Evolutionary conservation across 2,113 vertebrate species (phyloP).

Genomic region (Phasianus colchicus): DNA sequence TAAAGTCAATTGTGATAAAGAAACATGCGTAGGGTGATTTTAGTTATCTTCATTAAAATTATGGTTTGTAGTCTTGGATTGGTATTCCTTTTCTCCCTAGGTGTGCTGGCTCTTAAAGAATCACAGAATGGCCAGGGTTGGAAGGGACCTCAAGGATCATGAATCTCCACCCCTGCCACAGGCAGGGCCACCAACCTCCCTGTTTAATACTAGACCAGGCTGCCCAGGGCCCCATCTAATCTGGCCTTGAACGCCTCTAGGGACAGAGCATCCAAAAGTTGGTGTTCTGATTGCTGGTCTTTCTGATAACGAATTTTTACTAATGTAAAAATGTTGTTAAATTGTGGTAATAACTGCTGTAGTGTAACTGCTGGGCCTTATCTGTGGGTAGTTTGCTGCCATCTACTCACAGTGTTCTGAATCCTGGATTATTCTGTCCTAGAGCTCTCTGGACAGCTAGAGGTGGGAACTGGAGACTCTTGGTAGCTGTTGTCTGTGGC

Average conservation of each 20-base stretch:
- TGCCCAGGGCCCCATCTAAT: too few relatives aligned
- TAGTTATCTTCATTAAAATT: neutral
- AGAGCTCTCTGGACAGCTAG: neutral
- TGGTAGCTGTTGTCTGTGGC: neutral
- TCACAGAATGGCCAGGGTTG: too few relatives aligned
- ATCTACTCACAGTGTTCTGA: neutral
- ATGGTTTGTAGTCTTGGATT: neutral
- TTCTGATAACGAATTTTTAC: neutral
- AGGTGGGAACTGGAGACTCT: neutral
- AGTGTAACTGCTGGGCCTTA: neutral
- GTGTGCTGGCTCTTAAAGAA: neutral
- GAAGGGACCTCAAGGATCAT: too few relatives aligned
- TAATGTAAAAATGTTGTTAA: neutral
- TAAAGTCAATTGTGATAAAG: neutral
- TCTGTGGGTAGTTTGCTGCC: neutral
- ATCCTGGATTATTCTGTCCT: neutral
- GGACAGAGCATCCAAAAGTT: too few relatives aligned
- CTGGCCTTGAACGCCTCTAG: too few relatives aligned
- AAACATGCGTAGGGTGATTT: neutral
- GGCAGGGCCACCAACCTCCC: too few relatives aligned
- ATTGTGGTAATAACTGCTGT: neutral
- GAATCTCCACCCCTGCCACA: too few relatives aligned
- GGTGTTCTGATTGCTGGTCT: neutral
- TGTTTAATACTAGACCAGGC: too few relatives aligned
- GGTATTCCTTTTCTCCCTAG: neutral